Evolutionary conservation across 2,888 invertebrate genomes (phyloP).

Genomic region (Vannuccia rotundouncinata): DNA sequence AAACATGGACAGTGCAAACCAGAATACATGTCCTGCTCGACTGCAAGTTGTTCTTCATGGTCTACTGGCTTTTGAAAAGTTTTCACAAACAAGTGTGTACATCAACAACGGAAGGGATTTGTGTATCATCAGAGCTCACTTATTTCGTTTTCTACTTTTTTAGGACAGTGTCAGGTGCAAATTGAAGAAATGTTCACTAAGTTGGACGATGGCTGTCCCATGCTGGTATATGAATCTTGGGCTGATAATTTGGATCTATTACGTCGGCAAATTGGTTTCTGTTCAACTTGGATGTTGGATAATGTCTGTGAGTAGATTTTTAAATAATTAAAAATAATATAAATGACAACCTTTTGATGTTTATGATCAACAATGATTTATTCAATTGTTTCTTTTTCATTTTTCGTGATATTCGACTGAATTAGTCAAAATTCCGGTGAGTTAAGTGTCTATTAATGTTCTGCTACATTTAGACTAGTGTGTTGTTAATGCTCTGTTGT

Average conservation of each 20-base stretch:
- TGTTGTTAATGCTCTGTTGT: too few relatives aligned
- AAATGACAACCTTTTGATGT: too few relatives aligned
- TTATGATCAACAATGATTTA: too few relatives aligned
- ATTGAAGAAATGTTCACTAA: background rate
- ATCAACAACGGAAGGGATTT: background rate
- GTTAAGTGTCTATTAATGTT: too few relatives aligned
- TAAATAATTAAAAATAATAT: too few relatives aligned
- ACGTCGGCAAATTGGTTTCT: slow-evolving; percentile 12
- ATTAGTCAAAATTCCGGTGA: too few relatives aligned
- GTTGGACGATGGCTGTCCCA: background rate
- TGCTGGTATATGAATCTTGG: background rate
- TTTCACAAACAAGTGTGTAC: slow-evolving; percentile 13
- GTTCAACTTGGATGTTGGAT: slow-evolving; percentile 25
- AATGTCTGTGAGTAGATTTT: slow-evolving; percentile 32
- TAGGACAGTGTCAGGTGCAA: background rate
- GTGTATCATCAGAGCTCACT: background rate
- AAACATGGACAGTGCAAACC: background rate
- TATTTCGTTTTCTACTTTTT: too few relatives aligned
- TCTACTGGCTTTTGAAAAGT: slow-evolving; percentile 28
- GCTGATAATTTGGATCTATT: slow-evolving; percentile 21
- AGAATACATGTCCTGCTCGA: background rate
- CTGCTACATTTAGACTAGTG: too few relatives aligned
- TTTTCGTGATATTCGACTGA: too few relatives aligned
- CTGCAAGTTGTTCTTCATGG: slow-evolving; percentile 22
- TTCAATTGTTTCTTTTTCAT: too few relatives aligned